phyloP scores from a whole-genome alignment of 2,797 vertebrate species.

The Phataginus tetradactyla region DNA sequence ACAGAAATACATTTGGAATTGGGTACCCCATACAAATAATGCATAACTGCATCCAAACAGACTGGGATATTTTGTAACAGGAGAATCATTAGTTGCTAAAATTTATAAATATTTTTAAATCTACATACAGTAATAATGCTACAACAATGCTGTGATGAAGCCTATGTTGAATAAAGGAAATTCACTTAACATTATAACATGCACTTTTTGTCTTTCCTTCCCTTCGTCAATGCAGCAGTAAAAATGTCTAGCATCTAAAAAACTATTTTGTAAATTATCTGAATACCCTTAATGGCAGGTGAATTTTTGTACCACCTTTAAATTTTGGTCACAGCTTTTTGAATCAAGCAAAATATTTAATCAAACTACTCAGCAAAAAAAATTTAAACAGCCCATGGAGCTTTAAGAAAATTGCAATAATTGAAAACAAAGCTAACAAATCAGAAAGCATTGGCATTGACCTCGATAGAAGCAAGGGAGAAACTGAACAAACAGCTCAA shows the following conservation, averaged over 20 bases:
- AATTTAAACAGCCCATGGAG: neutral
- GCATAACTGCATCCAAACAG: neutral
- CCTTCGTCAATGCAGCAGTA: neutral
- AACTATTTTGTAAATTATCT: neutral
- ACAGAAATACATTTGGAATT: neutral
- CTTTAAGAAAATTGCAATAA: neutral
- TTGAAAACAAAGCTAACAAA: neutral
- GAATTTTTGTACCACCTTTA: neutral
- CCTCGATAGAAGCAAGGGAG: neutral
- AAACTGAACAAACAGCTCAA: neutral
- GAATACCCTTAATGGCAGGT: neutral
- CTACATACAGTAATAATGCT: neutral
- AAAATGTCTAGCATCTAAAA: neutral
- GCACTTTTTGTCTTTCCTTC: neutral
- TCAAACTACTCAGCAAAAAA: neutral
- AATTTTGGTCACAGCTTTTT: conserved; percentile 1
- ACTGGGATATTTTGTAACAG: neutral
- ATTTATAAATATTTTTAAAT: neutral
- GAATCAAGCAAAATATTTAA: neutral
- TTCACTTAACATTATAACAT: neutral
- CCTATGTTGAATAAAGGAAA: neutral
- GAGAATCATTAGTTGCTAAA: neutral
- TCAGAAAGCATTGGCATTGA: neutral
- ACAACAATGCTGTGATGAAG: neutral
- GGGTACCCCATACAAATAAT: neutral